Evolutionary conservation across 2,797 vertebrate species (phyloP).

Genomic region (Simalia tracyae): DNA sequence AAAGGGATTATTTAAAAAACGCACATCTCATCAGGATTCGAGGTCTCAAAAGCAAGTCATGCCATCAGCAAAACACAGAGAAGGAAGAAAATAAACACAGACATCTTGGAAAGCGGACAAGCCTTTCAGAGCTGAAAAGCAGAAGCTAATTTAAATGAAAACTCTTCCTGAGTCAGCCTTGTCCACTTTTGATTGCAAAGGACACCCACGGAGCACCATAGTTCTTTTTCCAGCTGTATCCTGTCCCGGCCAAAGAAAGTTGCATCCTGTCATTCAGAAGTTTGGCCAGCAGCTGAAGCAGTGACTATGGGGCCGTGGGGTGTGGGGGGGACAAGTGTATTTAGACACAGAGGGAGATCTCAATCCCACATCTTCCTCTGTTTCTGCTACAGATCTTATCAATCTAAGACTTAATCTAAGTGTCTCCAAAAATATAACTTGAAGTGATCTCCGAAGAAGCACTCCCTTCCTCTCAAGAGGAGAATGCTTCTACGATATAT

Average conservation of each 20-base stretch:
- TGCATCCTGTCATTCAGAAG: slow-evolving; percentile 29
- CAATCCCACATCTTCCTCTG: background rate
- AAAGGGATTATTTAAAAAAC: background rate
- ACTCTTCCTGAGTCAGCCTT: slow-evolving; percentile 49
- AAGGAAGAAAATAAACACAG: slow-evolving; percentile 20
- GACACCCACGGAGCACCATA: slow-evolving; percentile 56
- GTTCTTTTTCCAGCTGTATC: slow-evolving; percentile 59
- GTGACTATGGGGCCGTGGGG: background rate
- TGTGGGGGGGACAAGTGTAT: background rate
- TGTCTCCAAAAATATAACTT: background rate
- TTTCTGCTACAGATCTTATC: rapidly evolving
- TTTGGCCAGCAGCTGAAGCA: slow-evolving; percentile 24
- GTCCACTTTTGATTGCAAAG: slow-evolving; percentile 13
- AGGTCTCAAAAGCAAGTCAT: background rate
- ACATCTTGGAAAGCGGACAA: slow-evolving; percentile 5
- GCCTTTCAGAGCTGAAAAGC: background rate
- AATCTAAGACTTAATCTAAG: background rate
- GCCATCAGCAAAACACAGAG: background rate
- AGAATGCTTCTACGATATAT: background rate
- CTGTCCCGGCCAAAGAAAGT: slow-evolving; percentile 63
- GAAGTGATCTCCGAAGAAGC: background rate
- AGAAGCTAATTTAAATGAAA: slow-evolving; percentile 13
- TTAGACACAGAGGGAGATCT: background rate
- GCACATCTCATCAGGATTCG: background rate
- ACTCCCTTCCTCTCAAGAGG: background rate